Evolutionary conservation across 2,113 vertebrate genomes (phyloP).

Genomic region (Barnardius zonarius): DNA sequence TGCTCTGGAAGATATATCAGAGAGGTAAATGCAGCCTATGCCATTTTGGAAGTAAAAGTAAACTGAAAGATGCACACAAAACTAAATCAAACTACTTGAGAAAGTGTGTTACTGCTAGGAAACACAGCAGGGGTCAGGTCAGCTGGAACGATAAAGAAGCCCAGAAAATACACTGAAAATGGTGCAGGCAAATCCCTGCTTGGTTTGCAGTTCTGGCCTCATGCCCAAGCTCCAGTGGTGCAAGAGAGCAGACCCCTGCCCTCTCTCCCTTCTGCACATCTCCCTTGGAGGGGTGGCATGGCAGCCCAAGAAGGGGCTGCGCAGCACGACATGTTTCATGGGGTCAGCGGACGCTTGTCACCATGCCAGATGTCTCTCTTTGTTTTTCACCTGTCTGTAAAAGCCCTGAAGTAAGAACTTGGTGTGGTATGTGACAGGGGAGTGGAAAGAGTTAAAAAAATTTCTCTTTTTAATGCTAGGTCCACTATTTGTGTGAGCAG

Average conservation of each 20-base stretch:
- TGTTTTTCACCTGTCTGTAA: not conserved
- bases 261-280: not conserved
- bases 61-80: not conserved
- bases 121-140: not conserved
- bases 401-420: not conserved
- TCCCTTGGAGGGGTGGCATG: not conserved
- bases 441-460: slow-evolving; percentile 34
- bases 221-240: fast-evolving
- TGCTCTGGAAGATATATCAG: not conserved
- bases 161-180: not conserved
- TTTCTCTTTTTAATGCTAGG: not conserved
- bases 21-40: not conserved
- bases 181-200: not conserved
- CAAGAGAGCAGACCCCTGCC: not conserved
- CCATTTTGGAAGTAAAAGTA: not conserved
- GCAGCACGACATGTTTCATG: fast-evolving
- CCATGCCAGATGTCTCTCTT: not conserved
- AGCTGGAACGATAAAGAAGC: fast-evolving
- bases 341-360: not conserved
- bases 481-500: slow-evolving; percentile 18
- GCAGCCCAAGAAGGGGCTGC: not conserved
- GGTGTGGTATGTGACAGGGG: not conserved
- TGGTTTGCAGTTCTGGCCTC: not conserved
- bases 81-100: not conserved
- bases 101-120: not conserved